These are phyloP conservation scores for Eubucco bourcierii DNA, from an alignment of 2,113 vertebrate species.

Conservation along the genomic window DNA sequence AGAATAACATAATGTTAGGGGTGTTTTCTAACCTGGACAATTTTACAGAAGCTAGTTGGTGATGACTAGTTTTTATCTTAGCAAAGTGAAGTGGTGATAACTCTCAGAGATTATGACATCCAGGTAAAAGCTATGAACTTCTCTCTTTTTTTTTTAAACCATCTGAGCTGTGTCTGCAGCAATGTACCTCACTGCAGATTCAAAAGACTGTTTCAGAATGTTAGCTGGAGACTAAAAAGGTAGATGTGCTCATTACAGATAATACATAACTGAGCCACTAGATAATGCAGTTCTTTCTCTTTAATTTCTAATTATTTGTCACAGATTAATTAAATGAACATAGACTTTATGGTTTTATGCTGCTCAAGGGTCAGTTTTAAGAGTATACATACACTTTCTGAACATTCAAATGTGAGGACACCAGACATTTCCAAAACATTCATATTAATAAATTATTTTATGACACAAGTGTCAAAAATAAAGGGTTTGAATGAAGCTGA, in stretches of 20 bases:
- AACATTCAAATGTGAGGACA: neutral
- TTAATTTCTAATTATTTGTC: neutral
- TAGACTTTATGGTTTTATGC: neutral
- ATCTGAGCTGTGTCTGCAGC: neutral
- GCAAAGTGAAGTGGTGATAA: neutral
- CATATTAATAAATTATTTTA: neutral
- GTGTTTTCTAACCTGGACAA: neutral
- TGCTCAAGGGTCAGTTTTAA: neutral
- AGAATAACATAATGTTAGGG: fast-evolving
- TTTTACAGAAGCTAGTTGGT: neutral
- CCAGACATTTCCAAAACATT: neutral
- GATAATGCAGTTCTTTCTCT: neutral
- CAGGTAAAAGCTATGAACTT: neutral
- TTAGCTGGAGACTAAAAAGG: neutral
- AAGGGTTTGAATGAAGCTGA: neutral
- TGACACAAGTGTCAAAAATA: neutral
- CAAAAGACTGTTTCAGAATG: neutral
- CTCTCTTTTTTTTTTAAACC: neutral
- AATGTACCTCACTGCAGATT: neutral
- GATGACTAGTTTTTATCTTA: neutral
- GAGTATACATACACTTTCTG: neutral
- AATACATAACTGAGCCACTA: neutral
- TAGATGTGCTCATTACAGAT: neutral
- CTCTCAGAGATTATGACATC: neutral
- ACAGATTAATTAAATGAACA: neutral